Base-by-base conservation (phyloP, 2,797 vertebrate genomes). In the Myotis myotis region DNA sequence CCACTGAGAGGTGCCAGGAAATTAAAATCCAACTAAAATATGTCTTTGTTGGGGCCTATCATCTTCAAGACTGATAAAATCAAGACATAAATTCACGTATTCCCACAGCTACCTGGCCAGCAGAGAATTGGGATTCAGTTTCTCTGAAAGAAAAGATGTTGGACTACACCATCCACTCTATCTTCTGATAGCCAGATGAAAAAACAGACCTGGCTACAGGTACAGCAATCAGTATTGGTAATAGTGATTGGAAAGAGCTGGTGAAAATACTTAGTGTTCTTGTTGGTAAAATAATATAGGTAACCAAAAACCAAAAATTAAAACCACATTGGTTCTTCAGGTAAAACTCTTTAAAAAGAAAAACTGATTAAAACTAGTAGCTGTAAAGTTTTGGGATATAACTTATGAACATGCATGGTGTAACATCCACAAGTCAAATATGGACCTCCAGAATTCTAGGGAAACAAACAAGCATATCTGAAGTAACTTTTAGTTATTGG, bases 101-200 rank as follows among this genome's bases (percentile, higher is more conserved):
- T 95, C 96, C 95, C 95, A 97, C 96, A 87, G 81, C 96, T 98
- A 97, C 97, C 95, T 96, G 94, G 91, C 92, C 91, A 97, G 96
- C 91, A 98, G 95, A 98, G 97, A 97, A 97, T 6, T 97, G 20
- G 93, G 92, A 96, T 96, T 97, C 95, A 96, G 96, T 96, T 97
- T 97, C 95, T 96, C 97, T 93, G 92, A 49, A 97, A 97, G 97
- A 97, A 97, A 53, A 95, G 97, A 97, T 83, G 95, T 95, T 97
- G 95, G 95, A 96, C 97, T 98, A 93, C 30, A 19, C 66, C 95
- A 97, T 97, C 97, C 98, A 97, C 93, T 96, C 93, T 97, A 96
- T 97, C 89, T 97, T 96, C 97, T 96, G 93, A 97, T 95, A 97
- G 97, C 97, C 97, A 97, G 96, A 97, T 95, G 96, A 97, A 87